Evolutionary conservation across 2,888 invertebrate genomes (phyloP).

Genomic region (Pardosa pseudoannulata): DNA sequence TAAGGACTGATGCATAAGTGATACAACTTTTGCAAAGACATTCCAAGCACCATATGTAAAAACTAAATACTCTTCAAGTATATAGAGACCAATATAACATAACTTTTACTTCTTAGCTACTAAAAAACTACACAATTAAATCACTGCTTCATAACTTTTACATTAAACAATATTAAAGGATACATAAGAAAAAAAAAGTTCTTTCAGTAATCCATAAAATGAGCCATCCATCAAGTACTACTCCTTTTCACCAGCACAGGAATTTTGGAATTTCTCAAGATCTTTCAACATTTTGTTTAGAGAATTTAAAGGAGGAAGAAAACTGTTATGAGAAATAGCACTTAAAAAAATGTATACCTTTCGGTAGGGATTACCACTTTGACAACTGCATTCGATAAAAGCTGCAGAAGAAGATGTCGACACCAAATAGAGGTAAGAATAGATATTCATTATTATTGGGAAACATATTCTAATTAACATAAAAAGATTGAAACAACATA

Average conservation of each 20-base stretch:
- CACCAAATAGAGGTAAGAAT: slow-evolving; percentile 74
- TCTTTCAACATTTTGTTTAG: slow-evolving; percentile 35
- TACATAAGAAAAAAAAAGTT: slow-evolving; percentile 19
- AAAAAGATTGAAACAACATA: slow-evolving; percentile 27
- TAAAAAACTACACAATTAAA: too few species aligned
- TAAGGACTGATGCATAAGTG: too few species aligned
- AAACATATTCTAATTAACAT: slow-evolving; percentile 55
- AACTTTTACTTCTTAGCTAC: too few species aligned
- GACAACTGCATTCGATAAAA: slow-evolving; percentile 91
- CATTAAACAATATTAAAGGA: slow-evolving; percentile 30
- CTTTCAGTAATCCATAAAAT: not conserved
- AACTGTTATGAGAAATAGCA: slow-evolving; percentile 59
- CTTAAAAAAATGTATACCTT: slow-evolving; percentile 82
- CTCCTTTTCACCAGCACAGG: slow-evolving; percentile 30
- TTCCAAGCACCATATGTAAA: too few species aligned
- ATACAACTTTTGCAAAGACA: too few species aligned
- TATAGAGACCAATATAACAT: too few species aligned
- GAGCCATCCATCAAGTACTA: not conserved
- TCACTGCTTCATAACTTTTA: too few species aligned
- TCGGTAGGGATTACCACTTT: slow-evolving; percentile 99
- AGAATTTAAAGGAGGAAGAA: slow-evolving; percentile 42
- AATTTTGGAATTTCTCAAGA: slow-evolving; percentile 8
- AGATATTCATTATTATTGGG: slow-evolving; percentile 73
- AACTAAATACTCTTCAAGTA: too few species aligned
- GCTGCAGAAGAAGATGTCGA: slow-evolving; percentile 81